A percentile compares a stretch with the other conserved stretches of the same genome.
Conservation (phyloP, 2,888 invertebrate species). For the Mimachlamys varia region DNA sequence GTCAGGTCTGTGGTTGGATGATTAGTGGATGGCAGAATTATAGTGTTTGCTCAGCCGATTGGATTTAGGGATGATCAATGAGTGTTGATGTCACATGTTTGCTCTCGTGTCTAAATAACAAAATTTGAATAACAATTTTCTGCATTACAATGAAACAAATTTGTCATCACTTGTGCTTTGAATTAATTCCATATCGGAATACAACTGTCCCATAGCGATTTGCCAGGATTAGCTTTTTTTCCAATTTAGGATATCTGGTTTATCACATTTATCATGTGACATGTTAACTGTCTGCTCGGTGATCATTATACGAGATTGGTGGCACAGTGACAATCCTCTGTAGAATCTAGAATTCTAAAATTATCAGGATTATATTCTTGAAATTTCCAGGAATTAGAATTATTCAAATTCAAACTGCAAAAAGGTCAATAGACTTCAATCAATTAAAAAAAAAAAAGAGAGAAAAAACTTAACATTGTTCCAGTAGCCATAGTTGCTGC, state of each 20-base stretch:
- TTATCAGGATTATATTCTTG: neutral
- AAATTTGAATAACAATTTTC: neutral
- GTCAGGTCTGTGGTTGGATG: neutral
- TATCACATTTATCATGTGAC: neutral
- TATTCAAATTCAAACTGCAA: neutral
- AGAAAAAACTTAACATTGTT: too few species aligned
- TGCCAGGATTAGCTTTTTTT: neutral
- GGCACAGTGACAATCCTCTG: too few species aligned
- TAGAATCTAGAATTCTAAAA: neutral
- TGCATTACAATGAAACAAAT: neutral
- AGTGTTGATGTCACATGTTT: neutral
- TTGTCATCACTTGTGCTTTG: neutral
- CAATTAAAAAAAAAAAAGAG: too few species aligned
- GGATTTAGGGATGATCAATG: neutral
- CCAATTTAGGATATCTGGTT: neutral
- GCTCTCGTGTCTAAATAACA: neutral
- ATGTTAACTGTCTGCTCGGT: neutral
- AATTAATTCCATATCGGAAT: neutral
- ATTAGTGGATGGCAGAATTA: neutral
- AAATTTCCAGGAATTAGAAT: neutral
- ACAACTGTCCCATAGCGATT: too few species aligned
- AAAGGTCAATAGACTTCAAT: too few species aligned
- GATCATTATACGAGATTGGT: neutral
- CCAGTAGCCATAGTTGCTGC: too few species aligned
- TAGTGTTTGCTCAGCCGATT: neutral